Evolutionary conservation across 2,113 vertebrate genomes (phyloP), one percentile per base, ranked within the genome.

Genomic region (Caranx melampygus): DNA sequence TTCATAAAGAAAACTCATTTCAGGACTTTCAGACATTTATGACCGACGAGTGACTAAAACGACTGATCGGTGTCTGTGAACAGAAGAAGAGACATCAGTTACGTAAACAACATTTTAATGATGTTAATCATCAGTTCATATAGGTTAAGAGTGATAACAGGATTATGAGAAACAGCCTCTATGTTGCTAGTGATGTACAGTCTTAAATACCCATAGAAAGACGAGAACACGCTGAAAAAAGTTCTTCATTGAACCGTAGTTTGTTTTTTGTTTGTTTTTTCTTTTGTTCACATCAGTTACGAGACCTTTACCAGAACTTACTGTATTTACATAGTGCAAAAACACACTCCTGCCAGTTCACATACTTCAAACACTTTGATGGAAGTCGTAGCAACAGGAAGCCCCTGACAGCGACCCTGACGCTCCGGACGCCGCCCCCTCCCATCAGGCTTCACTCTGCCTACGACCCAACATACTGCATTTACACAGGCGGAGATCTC

Each of bases 291-390:
- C 96, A 98, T 97, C 97, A 95, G 94, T 95, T 95, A 97, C 94
- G 94, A 95, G 95, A 96, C 94, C 94, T 82, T 87, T 82, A 93
- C 94, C 95, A 95, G 93, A 96, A 88, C 78, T 85, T 96, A 88
- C 78, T 85, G 81, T 92, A 97, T 97, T 94, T 97, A 97, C 96
- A 97, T 95, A 97, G 97, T 97, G 96, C 96, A 97, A 98, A 94
- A 94, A 96, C 89, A 92, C 90, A 86, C 83, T 90, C 88, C 94
- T 92, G 93, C 95, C 95, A 94, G 95, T 95, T 92, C 85, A 89
- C 83, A 85, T 60, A 87, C 90, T 95, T 91, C 26, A 89, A 87
- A 93, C 83, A 92, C 92, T 89, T n/a, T 83, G 78, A 93, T 88
- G 88, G 80, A 66, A 82, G 85, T 87, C 65, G 68, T 34, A 72